Base-by-base conservation (phyloP, 2,113 vertebrate genomes). In the Fregata magnificens region DNA sequence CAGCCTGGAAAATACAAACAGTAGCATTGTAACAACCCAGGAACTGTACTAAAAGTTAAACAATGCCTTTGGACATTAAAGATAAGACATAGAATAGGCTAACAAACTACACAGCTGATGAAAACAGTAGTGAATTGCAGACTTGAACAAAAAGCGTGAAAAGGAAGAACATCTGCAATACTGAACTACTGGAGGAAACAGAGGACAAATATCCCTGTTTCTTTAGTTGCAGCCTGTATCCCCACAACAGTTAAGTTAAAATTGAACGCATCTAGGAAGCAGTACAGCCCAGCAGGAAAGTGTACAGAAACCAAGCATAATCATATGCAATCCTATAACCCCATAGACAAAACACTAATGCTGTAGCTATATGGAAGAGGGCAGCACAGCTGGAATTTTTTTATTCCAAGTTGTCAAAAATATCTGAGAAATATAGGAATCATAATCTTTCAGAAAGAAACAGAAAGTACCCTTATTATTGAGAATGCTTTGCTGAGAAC, bases 81-180 rank as follows among this genome's bases (percentile, higher is more conserved):
- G 93, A 96, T 97, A 97, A 96, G 96, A 86, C 81, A 63, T 1
- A 97, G 89, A 97, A 97, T 94, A 94, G 89, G 82, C 74, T 96
- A 95, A 93, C 87, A 89, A 97, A 94, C 71, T 66, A 88, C 91
- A 94, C 91, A 97, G 95, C 86, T 93, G 94, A 94, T 93, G 89
- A 94, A 96, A 96, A 97, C 93, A 95, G 93, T 59, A 82, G 59
- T 85, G 86, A 95, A 95, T 95, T 86, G 79, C 94, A 91, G 78
- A 95, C 82, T 90, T 78, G 85, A 96, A 96, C 93, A 97, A 96
- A 95, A 90, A 91, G 29, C 42, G 10, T 78, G 32, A 90, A 96
- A 95, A 96, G 95, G 93, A 97, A 97, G 78, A 96, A 94, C 96
- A 97, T 96, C 94, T 97, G 96, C 91, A 96, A 91, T 95, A 86